Percentiles rank a stretch among this genome's conserved stretches.
Evolutionary conservation across 2,888 invertebrate species (phyloP).

Genomic region (Drosophila emarginata): DNA sequence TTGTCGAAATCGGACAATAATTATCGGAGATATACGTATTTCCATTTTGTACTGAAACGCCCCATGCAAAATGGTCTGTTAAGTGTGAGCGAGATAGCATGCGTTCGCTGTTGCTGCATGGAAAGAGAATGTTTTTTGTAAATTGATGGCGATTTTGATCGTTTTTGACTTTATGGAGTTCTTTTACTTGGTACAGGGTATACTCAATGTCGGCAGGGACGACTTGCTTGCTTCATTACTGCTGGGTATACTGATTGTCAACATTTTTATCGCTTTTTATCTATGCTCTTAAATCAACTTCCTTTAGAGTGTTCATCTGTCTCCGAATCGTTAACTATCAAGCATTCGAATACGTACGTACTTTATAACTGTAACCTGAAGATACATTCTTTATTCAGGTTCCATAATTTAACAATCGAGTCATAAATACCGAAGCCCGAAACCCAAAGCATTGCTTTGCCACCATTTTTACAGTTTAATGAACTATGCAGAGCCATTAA

Average conservation of each 20-base stretch:
- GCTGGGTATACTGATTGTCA: not conserved
- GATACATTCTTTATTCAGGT: not conserved
- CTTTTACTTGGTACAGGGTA: too few relatives aligned
- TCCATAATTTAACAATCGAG: slow-evolving; percentile 19
- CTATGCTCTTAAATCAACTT: not conserved
- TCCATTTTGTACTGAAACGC: too few relatives aligned
- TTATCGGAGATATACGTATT: too few relatives aligned
- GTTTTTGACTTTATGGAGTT: too few relatives aligned
- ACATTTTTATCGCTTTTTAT: not conserved
- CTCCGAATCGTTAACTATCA: slow-evolving; percentile 23
- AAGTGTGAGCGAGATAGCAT: too few relatives aligned
- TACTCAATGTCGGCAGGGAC: too few relatives aligned
- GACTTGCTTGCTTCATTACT: too few relatives aligned
- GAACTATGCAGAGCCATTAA: slow-evolving; percentile 46
- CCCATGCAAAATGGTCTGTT: too few relatives aligned
- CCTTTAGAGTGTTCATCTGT: not conserved
- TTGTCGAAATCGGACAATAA: too few relatives aligned
- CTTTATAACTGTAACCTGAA: slow-evolving; percentile 31
- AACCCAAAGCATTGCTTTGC: not conserved
- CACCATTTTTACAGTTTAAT: slow-evolving; percentile 54
- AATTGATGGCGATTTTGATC: too few relatives aligned
- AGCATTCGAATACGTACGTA: not conserved
- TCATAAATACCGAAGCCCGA: slow-evolving; percentile 43
- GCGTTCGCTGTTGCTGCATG: too few relatives aligned
- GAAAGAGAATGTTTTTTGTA: too few relatives aligned